Percentiles rank a stretch among this genome's conserved stretches.
Conservation (phyloP, 2,113 vertebrate species). For the Oncorhynchus mykiss region DNA sequence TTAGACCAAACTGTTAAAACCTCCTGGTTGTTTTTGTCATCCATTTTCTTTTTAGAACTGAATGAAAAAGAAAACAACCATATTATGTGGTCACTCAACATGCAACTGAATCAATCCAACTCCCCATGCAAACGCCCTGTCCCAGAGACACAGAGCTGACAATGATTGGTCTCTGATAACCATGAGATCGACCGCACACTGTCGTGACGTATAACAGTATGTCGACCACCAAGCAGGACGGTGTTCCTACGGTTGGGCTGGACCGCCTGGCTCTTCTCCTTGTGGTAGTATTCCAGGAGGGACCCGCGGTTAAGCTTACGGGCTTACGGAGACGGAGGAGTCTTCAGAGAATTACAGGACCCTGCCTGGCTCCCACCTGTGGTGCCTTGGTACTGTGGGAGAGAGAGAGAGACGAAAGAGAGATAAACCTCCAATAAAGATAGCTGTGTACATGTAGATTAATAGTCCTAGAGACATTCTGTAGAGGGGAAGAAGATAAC, state of each 20-base stretch:
- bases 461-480: background rate
- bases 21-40: slow-evolving; percentile 31
- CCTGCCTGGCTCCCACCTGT: slow-evolving; percentile 72
- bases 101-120: slow-evolving; percentile 78
- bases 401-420: slow-evolving; percentile 2
- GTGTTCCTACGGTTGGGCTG: slow-evolving; percentile 24
- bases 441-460: background rate
- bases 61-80: slow-evolving; percentile 66
- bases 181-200: slow-evolving; percentile 15
- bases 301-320: slow-evolving; percentile 60
- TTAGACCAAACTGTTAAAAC: slow-evolving; percentile 59
- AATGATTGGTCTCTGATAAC: slow-evolving; percentile 42
- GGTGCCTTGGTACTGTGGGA: slow-evolving; percentile 66
- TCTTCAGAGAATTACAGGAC: slow-evolving; percentile 78
- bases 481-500: background rate
- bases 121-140: slow-evolving; percentile 62
- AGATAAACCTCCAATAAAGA: background rate
- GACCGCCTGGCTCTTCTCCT: slow-evolving; percentile 5
- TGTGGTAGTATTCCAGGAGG: slow-evolving; percentile 24
- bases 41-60: slow-evolving; percentile 60
- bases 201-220: background rate
- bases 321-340: slow-evolving; percentile 72
- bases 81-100: slow-evolving; percentile 76
- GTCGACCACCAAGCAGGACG: slow-evolving; percentile 20
- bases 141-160: slow-evolving; percentile 33